phyloP scores from a whole-genome alignment of 2,113 vertebrate species.

The Antechinus flavipes region DNA sequence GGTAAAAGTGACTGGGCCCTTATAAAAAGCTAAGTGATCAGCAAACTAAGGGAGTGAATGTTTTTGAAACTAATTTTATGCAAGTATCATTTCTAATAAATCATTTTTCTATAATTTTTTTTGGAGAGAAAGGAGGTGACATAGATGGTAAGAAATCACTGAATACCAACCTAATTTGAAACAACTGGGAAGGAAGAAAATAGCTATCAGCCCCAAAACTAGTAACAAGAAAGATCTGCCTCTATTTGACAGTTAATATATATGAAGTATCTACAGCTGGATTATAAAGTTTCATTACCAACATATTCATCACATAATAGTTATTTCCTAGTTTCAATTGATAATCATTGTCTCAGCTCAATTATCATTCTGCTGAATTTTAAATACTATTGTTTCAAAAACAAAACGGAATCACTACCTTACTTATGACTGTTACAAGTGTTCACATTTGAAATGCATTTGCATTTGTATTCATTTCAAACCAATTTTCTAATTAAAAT shows the following conservation, averaged over 20 bases:
- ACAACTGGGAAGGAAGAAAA: constrained; percentile 50
- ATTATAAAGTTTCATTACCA: constrained; percentile 8
- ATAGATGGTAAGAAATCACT: constrained; percentile 16
- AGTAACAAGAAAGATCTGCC: constrained; percentile 54
- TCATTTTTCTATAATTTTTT: not conserved
- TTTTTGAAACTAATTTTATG: not conserved
- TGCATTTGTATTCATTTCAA: not conserved
- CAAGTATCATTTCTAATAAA: not conserved
- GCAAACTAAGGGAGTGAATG: not conserved
- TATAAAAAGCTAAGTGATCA: not conserved
- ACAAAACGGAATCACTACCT: constrained; percentile 62
- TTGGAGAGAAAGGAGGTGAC: not conserved
- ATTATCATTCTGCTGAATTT: constrained; percentile 43
- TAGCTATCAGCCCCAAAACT: constrained; percentile 21
- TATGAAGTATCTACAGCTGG: constrained; percentile 38
- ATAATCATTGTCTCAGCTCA: not conserved
- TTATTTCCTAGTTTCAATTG: constrained; percentile 44
- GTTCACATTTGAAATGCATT: not conserved
- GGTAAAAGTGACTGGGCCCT: not conserved
- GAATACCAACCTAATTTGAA: constrained; percentile 36
- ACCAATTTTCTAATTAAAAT: constrained; percentile 36
- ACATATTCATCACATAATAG: not conserved
- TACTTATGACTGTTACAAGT: not conserved
- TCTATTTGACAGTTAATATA: constrained; percentile 56
- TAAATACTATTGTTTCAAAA: constrained; percentile 12